Evolutionary conservation across 2,113 vertebrate genomes (phyloP).

Genomic region (Oenanthe oenanthe): DNA sequence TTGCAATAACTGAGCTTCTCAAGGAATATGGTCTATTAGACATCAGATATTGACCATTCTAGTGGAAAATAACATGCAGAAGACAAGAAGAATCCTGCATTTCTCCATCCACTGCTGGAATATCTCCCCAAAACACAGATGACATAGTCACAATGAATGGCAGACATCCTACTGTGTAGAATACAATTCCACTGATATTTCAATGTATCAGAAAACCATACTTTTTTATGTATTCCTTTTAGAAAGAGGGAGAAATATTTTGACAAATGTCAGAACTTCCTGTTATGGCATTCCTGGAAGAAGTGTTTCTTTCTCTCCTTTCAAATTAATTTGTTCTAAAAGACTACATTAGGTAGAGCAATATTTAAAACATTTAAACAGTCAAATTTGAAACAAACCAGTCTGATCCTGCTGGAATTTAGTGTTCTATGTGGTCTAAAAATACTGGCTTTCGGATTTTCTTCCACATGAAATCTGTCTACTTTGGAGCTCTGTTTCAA

Average conservation of each 20-base stretch:
- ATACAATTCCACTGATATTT: background rate
- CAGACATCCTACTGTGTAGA: background rate
- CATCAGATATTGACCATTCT: background rate
- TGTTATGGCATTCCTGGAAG: background rate
- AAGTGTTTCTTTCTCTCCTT: background rate
- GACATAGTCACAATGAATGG: background rate
- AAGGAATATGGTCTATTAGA: background rate
- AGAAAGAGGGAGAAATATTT: background rate
- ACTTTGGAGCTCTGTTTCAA: slow-evolving; percentile 33
- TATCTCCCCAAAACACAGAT: background rate
- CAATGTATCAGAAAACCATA: background rate
- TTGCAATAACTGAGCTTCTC: background rate
- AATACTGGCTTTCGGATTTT: background rate
- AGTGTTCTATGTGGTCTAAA: background rate
- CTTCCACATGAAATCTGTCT: background rate
- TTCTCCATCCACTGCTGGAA: background rate
- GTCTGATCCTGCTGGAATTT: background rate
- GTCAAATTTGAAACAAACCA: slow-evolving; percentile 21
- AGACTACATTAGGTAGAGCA: background rate
- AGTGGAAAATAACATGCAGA: background rate
- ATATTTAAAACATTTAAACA: slow-evolving; percentile 6
- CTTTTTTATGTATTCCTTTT: background rate
- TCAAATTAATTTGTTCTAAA: slow-evolving; percentile 8
- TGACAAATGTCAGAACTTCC: slow-evolving; percentile 38
- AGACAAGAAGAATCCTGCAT: background rate